Percentiles rank a stretch among this genome's conserved stretches.
phyloP scores from a whole-genome alignment of 2,797 vertebrate genomes.

The Leuciscus waleckii region DNA sequence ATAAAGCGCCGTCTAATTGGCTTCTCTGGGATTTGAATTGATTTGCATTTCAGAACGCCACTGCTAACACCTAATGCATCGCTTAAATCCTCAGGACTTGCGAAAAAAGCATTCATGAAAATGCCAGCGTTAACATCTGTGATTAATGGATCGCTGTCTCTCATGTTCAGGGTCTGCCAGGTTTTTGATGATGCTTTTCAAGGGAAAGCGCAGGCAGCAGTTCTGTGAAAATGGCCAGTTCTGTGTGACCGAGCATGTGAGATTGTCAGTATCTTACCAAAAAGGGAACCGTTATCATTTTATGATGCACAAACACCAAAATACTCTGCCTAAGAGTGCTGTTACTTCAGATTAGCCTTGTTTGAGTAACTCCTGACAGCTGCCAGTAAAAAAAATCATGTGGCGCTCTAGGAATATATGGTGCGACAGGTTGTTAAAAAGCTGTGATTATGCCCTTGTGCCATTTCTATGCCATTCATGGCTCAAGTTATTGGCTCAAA shows the following conservation, averaged over 20 bases:
- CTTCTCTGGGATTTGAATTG: slow-evolving; percentile 55
- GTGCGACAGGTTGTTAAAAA: not conserved
- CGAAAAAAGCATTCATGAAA: not conserved
- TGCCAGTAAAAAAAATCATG: not conserved
- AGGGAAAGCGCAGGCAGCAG: not conserved
- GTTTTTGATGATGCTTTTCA: slow-evolving; percentile 33
- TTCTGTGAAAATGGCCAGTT: not conserved
- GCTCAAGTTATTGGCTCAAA: not conserved
- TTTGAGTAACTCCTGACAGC: slow-evolving; percentile 7
- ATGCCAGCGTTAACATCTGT: slow-evolving; percentile 18
- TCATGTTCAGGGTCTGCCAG: slow-evolving; percentile 9
- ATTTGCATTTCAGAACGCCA: slow-evolving; percentile 54
- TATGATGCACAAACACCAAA: slow-evolving; percentile 7
- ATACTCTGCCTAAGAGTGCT: not conserved
- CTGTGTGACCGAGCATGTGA: slow-evolving; percentile 2
- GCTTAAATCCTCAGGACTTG: slow-evolving; percentile 32
- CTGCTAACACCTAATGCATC: slow-evolving; percentile 26
- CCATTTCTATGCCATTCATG: not conserved
- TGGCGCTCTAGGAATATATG: not conserved
- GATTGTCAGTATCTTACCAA: not conserved
- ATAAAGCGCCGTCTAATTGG: slow-evolving; percentile 59
- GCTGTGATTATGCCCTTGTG: not conserved
- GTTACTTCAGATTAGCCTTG: slow-evolving; percentile 23
- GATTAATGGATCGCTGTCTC: slow-evolving; percentile 36
- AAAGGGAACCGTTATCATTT: not conserved